Evolutionary conservation across 2,113 vertebrate species (phyloP), one percentile per base, ranked within the genome.

Genomic region (Sphaerodactylus townsendi): DNA sequence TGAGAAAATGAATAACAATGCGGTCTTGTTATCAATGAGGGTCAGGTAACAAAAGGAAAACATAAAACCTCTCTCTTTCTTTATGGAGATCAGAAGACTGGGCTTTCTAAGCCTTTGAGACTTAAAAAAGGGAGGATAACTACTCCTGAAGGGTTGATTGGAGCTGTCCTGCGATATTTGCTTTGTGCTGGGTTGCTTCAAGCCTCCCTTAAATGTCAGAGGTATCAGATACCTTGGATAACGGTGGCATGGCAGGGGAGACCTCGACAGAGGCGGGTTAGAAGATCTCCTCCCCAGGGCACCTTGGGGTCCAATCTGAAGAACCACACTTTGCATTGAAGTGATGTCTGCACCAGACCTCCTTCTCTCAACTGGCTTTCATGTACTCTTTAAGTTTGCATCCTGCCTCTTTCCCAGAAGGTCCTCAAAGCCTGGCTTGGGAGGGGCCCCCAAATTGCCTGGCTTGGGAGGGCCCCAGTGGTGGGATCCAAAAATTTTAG

Each of bases 11-110:
- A 56, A 77, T 82, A 89, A 82, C 85, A 81, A 71, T 79, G 77
- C 46, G 84, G 81, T 83, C 85, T 85, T 90, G 81, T 84, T 88
- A 84, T 53, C 79, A 82, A 77, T 69, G 68, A 50, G 90, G 86
- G 87, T 79, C 30, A 87, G 82, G 71, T 19, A 37, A 73, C 30
- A 69, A 59, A 82, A 25, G 15, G 11, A 4, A 10, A 25, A 78
- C 83, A 70, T 59, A 25, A 28, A 7, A 62, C 4, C 33, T n/a
- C 71, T 87, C 69, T 76, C 56, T 23, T 87, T 88, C 41, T 87
- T 28, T 25, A 10, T 28, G 1, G 44, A 46, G 28, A 28, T 30
- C 6, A 28, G 74, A 88, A 89, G 44, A 21, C 83, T 44, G 48
- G 39, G 10, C 81, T 86, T 86, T 91, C 89, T 88, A 10, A 78